Percentiles rank a stretch among this genome's conserved stretches.
Conservation (phyloP, 92 coral and sea anemone genomes). For the Phenganax subtilis region DNA sequence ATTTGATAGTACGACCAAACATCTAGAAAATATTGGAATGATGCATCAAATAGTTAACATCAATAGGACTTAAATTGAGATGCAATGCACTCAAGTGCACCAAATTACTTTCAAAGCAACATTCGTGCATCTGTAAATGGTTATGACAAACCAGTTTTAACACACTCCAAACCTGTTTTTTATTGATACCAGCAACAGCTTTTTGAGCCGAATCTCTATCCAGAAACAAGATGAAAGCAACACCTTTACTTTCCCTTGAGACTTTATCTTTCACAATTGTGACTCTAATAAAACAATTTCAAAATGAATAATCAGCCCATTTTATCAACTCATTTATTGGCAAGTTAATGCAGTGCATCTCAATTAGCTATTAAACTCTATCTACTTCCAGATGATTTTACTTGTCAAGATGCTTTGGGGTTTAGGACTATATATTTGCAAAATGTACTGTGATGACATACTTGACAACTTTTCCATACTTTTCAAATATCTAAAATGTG, state of each 20-base stretch:
- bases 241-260: slow-evolving; percentile 89
- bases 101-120: background rate
- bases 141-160: background rate
- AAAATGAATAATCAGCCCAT: background rate
- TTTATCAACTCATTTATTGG: too few species aligned
- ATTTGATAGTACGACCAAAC: slow-evolving; percentile 98
- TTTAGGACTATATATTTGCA: background rate
- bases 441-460: slow-evolving; percentile 36
- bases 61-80: background rate
- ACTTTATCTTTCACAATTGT: slow-evolving; percentile 78
- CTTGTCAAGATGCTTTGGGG: background rate
- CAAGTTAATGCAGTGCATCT: too few species aligned
- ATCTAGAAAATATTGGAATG: slow-evolving; percentile 46
- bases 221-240: slow-evolving; percentile 80
- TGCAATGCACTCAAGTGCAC: background rate
- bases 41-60: background rate
- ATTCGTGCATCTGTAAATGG: background rate
- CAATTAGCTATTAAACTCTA: too few species aligned
- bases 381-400: too few species aligned
- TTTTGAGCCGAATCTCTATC: slow-evolving; percentile 80
- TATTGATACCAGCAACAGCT: slow-evolving; percentile 84
- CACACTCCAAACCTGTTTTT: slow-evolving; percentile 66
- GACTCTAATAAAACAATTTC: slow-evolving; percentile 49
- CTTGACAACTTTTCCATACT: slow-evolving; percentile 98
- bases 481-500: slow-evolving; percentile 73